phyloP scores from a whole-genome alignment of 2,797 vertebrate genomes.

The Hoplostethus mediterraneus region DNA sequence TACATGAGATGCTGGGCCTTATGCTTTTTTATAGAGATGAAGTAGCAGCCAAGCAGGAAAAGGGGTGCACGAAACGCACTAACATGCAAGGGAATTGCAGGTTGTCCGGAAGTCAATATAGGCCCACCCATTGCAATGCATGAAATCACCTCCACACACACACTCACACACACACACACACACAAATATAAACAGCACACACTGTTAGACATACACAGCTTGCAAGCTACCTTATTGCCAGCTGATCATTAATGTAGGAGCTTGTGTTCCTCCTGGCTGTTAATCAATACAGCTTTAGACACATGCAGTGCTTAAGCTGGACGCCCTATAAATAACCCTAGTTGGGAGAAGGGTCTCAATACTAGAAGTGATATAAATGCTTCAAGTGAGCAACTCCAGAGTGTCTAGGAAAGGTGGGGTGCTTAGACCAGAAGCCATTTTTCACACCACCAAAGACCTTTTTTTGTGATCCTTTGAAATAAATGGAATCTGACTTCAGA shows the following conservation, averaged over 20 bases:
- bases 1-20: background rate
- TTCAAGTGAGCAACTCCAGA: constrained; percentile 27
- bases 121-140: constrained; percentile 3
- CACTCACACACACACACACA: background rate
- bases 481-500: constrained; percentile 19
- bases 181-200: background rate
- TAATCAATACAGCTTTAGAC: constrained; percentile 62
- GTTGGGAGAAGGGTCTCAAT: constrained; percentile 31
- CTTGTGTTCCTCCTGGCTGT: constrained; percentile 43
- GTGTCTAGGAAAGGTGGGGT: constrained; percentile 25
- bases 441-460: constrained; percentile 13
- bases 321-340: constrained; percentile 53
- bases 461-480: constrained; percentile 22
- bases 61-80: background rate
- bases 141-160: background rate
- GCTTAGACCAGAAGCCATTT: constrained; percentile 21
- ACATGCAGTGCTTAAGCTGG: constrained; percentile 38
- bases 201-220: constrained; percentile 16
- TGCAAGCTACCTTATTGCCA: constrained; percentile 4
- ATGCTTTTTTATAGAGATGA: background rate
- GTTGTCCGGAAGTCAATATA: background rate
- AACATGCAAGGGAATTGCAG: background rate
- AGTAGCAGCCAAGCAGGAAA: background rate
- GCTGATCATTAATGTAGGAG: constrained; percentile 47
- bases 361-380: constrained; percentile 40